Evolutionary conservation across 2,797 vertebrate species (phyloP).

Genomic region (Spondyliosoma cantharus): DNA sequence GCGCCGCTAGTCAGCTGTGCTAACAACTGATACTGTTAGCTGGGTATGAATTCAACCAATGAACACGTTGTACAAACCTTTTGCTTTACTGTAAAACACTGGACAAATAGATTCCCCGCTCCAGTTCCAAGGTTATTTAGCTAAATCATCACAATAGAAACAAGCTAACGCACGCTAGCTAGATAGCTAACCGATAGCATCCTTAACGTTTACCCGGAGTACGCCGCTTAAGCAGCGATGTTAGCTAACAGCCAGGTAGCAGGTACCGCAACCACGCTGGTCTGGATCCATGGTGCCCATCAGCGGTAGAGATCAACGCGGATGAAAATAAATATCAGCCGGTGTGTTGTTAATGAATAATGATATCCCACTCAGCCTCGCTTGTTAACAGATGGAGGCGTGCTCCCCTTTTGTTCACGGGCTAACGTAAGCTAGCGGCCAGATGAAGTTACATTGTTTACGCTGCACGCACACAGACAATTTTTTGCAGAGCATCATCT

Average conservation of each 20-base stretch:
- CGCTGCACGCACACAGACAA: slow-evolving; percentile 74
- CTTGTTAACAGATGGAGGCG: slow-evolving; percentile 65
- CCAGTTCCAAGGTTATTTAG: slow-evolving; percentile 81
- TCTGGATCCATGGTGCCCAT: slow-evolving; percentile 44
- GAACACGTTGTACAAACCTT: too few relatives aligned
- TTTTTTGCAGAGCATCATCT: slow-evolving; percentile 80
- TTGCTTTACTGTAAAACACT: slow-evolving; percentile 2
- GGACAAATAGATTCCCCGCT: slow-evolving; percentile 4
- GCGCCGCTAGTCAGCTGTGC: slow-evolving; percentile 38
- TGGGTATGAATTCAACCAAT: neutral
- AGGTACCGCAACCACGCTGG: slow-evolving; percentile 68
- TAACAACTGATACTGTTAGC: neutral
- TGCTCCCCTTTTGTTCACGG: slow-evolving; percentile 81
- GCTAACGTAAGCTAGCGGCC: slow-evolving; percentile 80
- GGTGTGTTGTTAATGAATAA: slow-evolving; percentile 20
- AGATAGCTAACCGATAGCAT: slow-evolving; percentile 74
- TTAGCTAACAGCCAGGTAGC: slow-evolving; percentile 71
- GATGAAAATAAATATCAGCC: slow-evolving; percentile 30
- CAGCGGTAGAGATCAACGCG: neutral
- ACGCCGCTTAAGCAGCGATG: slow-evolving; percentile 47
- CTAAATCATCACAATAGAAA: slow-evolving; percentile 83
- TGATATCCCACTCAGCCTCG: slow-evolving; percentile 34
- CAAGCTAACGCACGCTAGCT: slow-evolving; percentile 65
- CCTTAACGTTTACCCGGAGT: slow-evolving; percentile 50
- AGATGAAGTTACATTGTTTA: slow-evolving; percentile 86